phyloP scores from a whole-genome alignment of 2,888 invertebrate genomes.

The Alloscopus bannaensis region DNA sequence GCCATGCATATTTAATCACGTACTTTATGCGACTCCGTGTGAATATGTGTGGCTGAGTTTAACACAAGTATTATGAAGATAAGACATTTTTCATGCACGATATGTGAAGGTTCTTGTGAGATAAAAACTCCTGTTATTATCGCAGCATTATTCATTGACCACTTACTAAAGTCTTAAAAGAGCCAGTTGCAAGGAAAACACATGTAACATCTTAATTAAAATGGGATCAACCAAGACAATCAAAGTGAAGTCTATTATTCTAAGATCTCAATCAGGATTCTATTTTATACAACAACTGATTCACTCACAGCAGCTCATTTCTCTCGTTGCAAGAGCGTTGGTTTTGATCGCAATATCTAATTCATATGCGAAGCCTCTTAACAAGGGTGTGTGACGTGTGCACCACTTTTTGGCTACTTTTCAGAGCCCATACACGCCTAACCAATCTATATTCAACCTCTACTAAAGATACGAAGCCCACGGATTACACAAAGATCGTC shows the following conservation, averaged over 20 bases:
- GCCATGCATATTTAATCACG: conserved; percentile 8
- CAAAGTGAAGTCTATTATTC: conserved; percentile 25
- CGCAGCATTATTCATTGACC: conserved; percentile 19
- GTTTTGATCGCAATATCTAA: too few species aligned
- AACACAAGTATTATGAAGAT: neutral
- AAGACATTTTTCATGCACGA: neutral
- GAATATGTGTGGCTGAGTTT: too few species aligned
- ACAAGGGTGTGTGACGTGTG: too few species aligned
- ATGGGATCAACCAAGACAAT: conserved; percentile 55
- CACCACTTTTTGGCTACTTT: too few species aligned
- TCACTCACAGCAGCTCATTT: neutral
- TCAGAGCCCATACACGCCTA: too few species aligned
- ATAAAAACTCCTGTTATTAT: too few species aligned
- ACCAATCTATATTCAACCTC: neutral
- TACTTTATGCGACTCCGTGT: conserved; percentile 24
- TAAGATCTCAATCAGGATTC: conserved; percentile 51
- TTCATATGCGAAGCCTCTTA: too few species aligned
- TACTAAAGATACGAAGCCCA: neutral
- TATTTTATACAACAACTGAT: neutral
- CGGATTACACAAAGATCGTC: too few species aligned
- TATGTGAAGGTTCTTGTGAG: too few species aligned
- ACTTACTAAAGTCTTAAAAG: conserved; percentile 19
- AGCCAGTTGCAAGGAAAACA: too few species aligned
- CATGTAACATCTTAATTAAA: conserved; percentile 61
- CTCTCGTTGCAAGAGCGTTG: too few species aligned